Evolutionary conservation across 2,888 invertebrate genomes (phyloP).

Genomic region (Papilio protenor): DNA sequence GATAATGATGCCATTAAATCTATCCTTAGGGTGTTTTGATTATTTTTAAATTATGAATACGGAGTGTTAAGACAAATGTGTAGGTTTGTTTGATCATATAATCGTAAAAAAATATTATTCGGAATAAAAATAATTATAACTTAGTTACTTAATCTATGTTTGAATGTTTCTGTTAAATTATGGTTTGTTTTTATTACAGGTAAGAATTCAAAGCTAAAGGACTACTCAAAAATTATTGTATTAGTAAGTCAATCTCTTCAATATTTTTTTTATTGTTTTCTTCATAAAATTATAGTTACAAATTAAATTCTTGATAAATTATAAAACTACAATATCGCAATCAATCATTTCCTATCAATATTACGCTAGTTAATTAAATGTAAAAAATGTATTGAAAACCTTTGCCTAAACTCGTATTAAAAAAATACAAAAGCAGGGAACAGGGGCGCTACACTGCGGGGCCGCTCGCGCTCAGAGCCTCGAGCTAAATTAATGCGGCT

Average conservation of each 20-base stretch:
- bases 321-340: neutral
- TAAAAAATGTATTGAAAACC: neutral
- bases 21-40: neutral
- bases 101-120: too few relatives aligned
- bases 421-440: neutral
- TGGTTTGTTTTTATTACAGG: neutral
- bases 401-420: slow-evolving; percentile 8
- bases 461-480: neutral
- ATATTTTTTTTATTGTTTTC: neutral
- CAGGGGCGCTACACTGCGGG: slow-evolving; percentile 7
- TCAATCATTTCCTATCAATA: neutral
- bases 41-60: neutral
- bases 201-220: neutral
- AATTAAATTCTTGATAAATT: neutral
- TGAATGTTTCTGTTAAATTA: neutral
- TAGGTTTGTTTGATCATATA: too few relatives aligned
- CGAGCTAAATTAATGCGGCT: slow-evolving; percentile 16
- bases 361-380: neutral
- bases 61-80: too few relatives aligned
- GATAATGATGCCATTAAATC: neutral
- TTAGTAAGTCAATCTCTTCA: neutral
- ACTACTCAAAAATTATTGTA: neutral
- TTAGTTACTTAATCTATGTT: too few relatives aligned
- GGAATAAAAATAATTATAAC: too few relatives aligned
- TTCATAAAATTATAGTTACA: too few relatives aligned